Conservation (phyloP, 2,797 vertebrate species). For the Lerista edwardsae region DNA sequence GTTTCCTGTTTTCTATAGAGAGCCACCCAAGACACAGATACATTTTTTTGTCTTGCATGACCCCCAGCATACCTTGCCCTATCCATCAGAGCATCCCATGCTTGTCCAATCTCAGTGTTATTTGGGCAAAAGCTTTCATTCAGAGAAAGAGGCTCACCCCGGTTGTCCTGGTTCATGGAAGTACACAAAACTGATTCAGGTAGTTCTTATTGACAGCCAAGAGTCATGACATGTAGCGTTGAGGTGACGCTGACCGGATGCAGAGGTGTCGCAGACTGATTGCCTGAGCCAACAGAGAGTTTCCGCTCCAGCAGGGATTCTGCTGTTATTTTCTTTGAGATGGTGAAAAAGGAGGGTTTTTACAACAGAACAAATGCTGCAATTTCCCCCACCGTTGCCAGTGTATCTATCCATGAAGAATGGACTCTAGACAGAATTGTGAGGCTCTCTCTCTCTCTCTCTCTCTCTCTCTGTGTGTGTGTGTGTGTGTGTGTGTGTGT, state of each 20-base stretch:
- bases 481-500: too few relatives aligned
- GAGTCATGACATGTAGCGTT: slow-evolving; percentile 59
- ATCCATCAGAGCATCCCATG: slow-evolving; percentile 28
- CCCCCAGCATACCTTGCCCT: slow-evolving; percentile 12
- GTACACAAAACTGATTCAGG: slow-evolving; percentile 51
- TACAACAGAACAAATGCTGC: neutral
- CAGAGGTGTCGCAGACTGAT: slow-evolving; percentile 59
- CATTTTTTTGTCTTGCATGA: slow-evolving; percentile 5
- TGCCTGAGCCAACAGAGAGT: slow-evolving; percentile 58
- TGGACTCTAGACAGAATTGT: neutral
- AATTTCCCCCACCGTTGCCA: slow-evolving; percentile 34
- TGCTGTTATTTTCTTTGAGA: slow-evolving; percentile 28
- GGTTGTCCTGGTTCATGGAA: slow-evolving; percentile 36
- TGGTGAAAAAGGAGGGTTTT: slow-evolving; percentile 8
- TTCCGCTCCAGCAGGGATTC: slow-evolving; percentile 53
- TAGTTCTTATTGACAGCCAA: slow-evolving; percentile 69
- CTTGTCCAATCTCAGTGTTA: slow-evolving; percentile 41
- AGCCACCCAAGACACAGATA: neutral
- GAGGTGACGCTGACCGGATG: slow-evolving; percentile 65
- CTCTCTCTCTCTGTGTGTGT: too few relatives aligned
- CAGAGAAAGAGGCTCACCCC: slow-evolving; percentile 37
- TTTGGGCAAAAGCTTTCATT: slow-evolving; percentile 43
- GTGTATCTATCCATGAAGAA: slow-evolving; percentile 32
- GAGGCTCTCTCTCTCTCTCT: too few relatives aligned
- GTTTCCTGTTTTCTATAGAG: neutral